Percentiles rank a stretch among this genome's conserved stretches.
These are phyloP conservation scores for Microcebus ravelobensis DNA, from an alignment of 2,113 vertebrate species.

Conservation along the genomic window DNA sequence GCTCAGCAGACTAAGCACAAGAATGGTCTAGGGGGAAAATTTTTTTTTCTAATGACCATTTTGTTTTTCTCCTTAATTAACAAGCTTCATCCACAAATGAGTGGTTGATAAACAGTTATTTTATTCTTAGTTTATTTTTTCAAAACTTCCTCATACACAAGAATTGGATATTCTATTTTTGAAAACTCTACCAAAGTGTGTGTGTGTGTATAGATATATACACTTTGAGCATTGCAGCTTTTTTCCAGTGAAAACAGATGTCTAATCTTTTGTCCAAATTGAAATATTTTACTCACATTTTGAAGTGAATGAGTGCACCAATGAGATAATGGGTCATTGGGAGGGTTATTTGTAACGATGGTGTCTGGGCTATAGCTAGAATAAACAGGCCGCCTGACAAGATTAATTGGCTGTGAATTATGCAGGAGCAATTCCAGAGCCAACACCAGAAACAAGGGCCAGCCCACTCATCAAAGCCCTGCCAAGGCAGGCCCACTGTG, in stretches of 20 bases:
- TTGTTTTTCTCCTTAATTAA: constrained; percentile 5
- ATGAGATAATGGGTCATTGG: constrained; percentile 38
- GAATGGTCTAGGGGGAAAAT: not conserved
- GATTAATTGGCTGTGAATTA: constrained; percentile 57
- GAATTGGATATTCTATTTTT: constrained; percentile 59
- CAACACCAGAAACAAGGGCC: constrained; percentile 17
- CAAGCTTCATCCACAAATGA: constrained; percentile 37
- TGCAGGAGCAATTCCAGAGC: constrained; percentile 15
- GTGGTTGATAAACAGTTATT: constrained; percentile 1
- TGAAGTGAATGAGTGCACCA: constrained; percentile 47
- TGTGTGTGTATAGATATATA: not conserved
- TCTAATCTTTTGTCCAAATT: constrained; percentile 33
- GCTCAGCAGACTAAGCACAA: not conserved
- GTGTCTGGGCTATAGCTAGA: constrained; percentile 50
- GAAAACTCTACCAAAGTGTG: constrained; percentile 37
- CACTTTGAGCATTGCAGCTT: not conserved
- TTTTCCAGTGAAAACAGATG: constrained; percentile 50
- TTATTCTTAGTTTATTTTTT: constrained; percentile 23
- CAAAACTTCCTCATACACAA: not conserved
- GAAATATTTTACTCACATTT: constrained; percentile 44
- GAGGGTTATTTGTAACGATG: not conserved
- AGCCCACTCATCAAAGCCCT: not conserved
- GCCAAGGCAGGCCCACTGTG: not conserved
- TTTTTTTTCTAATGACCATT: not conserved
- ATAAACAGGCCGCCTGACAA: constrained; percentile 36